Conservation (phyloP, 2,113 vertebrate genomes). For the Notechis scutatus region DNA sequence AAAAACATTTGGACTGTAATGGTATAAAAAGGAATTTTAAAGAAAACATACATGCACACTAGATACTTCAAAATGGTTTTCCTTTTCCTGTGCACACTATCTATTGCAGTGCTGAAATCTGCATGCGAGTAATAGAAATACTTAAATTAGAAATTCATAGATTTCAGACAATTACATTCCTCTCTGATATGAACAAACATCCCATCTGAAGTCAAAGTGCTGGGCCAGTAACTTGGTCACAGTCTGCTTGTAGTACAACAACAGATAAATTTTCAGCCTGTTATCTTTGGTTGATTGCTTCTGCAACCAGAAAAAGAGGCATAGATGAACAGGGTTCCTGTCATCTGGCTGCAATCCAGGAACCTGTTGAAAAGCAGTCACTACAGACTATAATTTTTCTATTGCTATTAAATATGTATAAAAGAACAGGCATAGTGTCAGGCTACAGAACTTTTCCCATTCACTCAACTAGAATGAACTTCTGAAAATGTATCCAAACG, state of each 20-base stretch:
- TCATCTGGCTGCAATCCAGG: neutral
- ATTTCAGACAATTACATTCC: neutral
- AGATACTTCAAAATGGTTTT: neutral
- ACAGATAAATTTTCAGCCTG: neutral
- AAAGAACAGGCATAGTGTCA: neutral
- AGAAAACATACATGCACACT: neutral
- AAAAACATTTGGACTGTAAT: conserved; percentile 24
- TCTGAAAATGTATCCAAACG: no score
- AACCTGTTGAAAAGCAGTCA: no score
- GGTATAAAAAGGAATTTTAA: conserved; percentile 7
- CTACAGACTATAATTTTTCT: neutral
- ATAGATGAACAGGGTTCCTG: neutral
- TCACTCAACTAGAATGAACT: no score
- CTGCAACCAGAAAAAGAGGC: neutral
- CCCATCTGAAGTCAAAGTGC: neutral
- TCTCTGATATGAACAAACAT: neutral
- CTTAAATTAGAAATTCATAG: neutral
- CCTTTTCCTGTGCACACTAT: neutral
- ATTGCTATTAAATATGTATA: neutral
- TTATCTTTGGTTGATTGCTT: neutral
- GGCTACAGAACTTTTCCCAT: no score
- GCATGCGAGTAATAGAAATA: neutral
- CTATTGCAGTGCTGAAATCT: neutral
- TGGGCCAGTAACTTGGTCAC: neutral
- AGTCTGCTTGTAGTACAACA: neutral